Evolutionary conservation across 2,888 invertebrate species (phyloP), one percentile per base, ranked within the genome.

Genomic region (Mythimna vitellina): DNA sequence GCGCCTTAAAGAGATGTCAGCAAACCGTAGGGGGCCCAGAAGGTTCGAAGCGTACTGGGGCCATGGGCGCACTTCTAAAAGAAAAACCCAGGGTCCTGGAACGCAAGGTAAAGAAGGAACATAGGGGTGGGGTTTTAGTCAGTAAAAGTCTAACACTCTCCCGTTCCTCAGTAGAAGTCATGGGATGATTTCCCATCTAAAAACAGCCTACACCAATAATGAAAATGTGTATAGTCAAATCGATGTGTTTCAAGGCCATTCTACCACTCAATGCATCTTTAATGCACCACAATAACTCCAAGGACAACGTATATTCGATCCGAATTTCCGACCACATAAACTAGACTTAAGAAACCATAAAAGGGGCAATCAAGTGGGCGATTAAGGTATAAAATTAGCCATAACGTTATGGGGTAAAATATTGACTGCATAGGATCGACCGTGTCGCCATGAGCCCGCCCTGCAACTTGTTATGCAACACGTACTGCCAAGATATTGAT

Each of bases 401-500:
- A 71, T 80, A 71, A 77, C 42, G 83, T 82, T 83, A 82, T 84
- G 85, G 73, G 75, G 80, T 93, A 88, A 93, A 94, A 91, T 92
- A 95, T 93, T 92, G 87, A 93, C 88, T 89, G 91, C 87, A 86
- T 79, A 64, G 79, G 86, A 89, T 91, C 92, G 92, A 90, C 88
- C 89, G 79, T 35, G 74, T 67, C 64, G 72, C 75, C 32, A 10
- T 32, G 61, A 70, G 69, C 74, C 53, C 35, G 49, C 22, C 42
- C 60, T 81, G 83, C 80, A 81, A 76, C 73, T 53, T n/a, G 69
- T 73, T 70, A 76, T 66, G 76, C 69, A 80, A 66, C 65, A n/a
- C 32, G 60, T 53, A 35, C 53, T 25, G 22, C 63, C 35, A 32
- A 4, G 35, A 25, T 80, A 85, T 85, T 65, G 85, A 85, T 85